Percentiles rank a stretch among this genome's conserved stretches.
phyloP scores from a whole-genome alignment of 2,888 invertebrate species.

The Torymus auratus region DNA sequence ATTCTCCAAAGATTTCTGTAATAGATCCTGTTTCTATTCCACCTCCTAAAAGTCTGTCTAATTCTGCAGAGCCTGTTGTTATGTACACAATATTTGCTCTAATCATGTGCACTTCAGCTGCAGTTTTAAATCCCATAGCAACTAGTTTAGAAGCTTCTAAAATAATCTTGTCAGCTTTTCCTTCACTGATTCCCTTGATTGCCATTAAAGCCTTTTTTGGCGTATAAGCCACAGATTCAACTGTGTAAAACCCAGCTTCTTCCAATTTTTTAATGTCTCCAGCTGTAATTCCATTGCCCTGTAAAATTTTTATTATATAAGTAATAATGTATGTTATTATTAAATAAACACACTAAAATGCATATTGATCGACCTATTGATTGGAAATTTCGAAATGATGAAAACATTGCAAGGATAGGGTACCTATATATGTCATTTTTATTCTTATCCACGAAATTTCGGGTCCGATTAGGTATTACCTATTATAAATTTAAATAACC shows the following conservation, averaged over 20 bases:
- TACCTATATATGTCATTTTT: background rate
- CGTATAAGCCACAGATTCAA: slow-evolving; percentile 96
- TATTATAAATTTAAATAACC: background rate
- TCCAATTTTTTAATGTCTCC: slow-evolving; percentile 95
- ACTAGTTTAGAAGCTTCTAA: slow-evolving; percentile 94
- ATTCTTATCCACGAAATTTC: background rate
- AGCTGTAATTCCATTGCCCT: slow-evolving; percentile 94
- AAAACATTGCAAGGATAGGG: background rate
- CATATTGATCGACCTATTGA: too few relatives aligned
- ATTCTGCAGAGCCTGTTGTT: slow-evolving; percentile 95
- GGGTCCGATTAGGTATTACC: background rate
- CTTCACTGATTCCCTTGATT: slow-evolving; percentile 97
- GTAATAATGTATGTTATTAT: too few relatives aligned
- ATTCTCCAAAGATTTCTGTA: slow-evolving; percentile 99
- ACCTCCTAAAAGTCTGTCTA: slow-evolving; percentile 94
- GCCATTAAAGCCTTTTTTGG: slow-evolving; percentile 92
- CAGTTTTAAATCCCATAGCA: slow-evolving; percentile 98
- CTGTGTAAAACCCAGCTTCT: slow-evolving; percentile 95
- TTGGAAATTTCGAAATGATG: too few relatives aligned
- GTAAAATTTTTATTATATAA: too few relatives aligned
- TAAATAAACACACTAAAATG: too few relatives aligned
- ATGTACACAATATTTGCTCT: slow-evolving; percentile 96
- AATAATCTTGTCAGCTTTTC: slow-evolving; percentile 96
- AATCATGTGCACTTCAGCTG: slow-evolving; percentile 96
- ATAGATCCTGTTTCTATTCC: slow-evolving; percentile 99